Base-by-base conservation (phyloP, 2,113 vertebrate genomes). In the Osmerus mordax region DNA sequence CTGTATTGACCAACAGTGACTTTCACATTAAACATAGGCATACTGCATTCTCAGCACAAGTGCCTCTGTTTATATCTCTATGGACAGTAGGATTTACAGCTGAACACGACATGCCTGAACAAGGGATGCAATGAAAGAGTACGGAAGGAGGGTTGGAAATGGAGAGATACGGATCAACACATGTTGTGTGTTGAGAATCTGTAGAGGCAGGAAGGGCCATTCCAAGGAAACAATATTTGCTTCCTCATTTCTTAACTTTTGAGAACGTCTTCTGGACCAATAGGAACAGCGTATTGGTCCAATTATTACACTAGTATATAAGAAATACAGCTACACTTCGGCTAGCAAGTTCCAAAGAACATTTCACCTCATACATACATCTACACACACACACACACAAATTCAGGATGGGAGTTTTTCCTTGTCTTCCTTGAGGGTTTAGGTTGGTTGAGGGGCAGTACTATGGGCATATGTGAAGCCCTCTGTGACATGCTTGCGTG, bases 11-110 rank as follows among this genome's bases (percentile, higher is more conserved):
- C 71, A 85, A 70, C 70, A 72, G 68, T 71, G 82, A 76, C 72
- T 70, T 60, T 59, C 73, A 74, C 78, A 83, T 88, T 78, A 81
- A 72, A 58, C 61, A 70, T 53, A 78, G 68, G 61, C 72, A 41
- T 59, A 54, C 66, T 83, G 80, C 81, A 60, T 78, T 41, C 73
- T 80, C 84, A 86, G 83, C 80, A 82, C 62, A 64, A 72, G 52
- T 41, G 41, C 41, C 41, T 47, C 9, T 47, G 41, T 47, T 1
- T 47, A 47, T 7, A 47, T 47, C 5, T 47, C 41, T 47, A 11
- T 47, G 41, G 9, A 23, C 16, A 53, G 62, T 47, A 67, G 67
- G 66, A 70, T 41, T 16, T 36, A 15, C 9, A 15, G 25, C 66
- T 47, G 68, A 70, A 67, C 25, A 55, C 41, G 70, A 23, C 55